Base-by-base conservation (phyloP, 1,140 invertebrate species). In the Sarcophaga peregrina region DNA sequence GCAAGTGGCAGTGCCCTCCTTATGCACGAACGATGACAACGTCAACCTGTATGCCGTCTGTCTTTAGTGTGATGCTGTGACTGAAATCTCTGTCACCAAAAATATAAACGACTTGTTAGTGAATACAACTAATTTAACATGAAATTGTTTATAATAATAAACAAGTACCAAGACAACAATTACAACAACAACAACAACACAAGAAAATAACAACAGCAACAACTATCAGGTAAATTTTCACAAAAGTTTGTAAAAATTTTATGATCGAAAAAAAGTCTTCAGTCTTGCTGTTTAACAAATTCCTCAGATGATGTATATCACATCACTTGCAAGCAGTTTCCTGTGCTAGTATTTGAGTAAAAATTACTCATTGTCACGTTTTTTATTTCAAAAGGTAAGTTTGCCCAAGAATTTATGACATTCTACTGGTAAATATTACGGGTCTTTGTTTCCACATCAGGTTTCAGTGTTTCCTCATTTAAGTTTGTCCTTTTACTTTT, bases 61-160 rank as follows among this genome's bases (percentile, higher is more conserved):
- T 37, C 4, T 37, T 37, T 37, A 37, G 25, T 37, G 25, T 37
- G 25, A 37, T 37, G 25, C 25, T 68, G 17, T 20, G 6, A 68
- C 17, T 37, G 25, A 68, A 68, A 68, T 68, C 62, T 68, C 62
- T 68, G 62, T 68, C 62, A 68, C 62, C 54, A 58, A 68, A 68
- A 68, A 68, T 68, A 68, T 58, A n/a, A 58, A 58, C 62, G 62
- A 68, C 62, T 68, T 68, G 62, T 68, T 68, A 68, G 62, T 68
- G 17, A 68, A 68, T 20, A 68, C 62, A 68, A 68, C 62, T 68
- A 68, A 68, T 68, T 68, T 68, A 68, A 17, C 62, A 68, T 68
- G n/a, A 68, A 68, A 68, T 68, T 68, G 58, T 68, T 8, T 68
- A n/a, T 68, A 20, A 68, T 68, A 68, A 20, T 20, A 17, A 20